Conservation (phyloP, 2,797 vertebrate species). For the Gouania willdenowi region DNA sequence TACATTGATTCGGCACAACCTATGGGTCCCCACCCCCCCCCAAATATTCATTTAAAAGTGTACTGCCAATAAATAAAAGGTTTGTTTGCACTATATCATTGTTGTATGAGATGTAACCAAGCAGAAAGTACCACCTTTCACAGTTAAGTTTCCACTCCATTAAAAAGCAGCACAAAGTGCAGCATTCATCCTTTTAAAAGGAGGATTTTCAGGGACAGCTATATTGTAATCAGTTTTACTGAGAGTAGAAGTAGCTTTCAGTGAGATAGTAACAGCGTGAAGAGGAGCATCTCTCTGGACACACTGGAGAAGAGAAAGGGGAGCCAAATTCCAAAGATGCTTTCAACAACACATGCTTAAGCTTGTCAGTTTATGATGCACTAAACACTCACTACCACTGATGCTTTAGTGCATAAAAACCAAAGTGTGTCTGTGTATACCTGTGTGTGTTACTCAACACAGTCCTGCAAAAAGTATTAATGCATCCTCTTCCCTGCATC, state of each 20-base stretch:
- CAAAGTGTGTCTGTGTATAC: constrained; percentile 1
- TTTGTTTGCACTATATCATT: too few relatives aligned
- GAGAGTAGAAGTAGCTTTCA: constrained; percentile 26
- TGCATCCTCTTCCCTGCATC: constrained; percentile 24
- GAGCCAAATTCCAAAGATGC: constrained; percentile 70
- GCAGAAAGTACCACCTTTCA: too few relatives aligned
- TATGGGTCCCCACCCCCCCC: too few relatives aligned
- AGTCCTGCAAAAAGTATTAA: constrained; percentile 10
- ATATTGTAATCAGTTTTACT: constrained; percentile 41
- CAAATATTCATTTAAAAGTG: too few relatives aligned
- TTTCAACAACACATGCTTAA: constrained; percentile 57
- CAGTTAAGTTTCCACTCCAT: too few relatives aligned
- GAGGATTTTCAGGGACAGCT: constrained; percentile 17
- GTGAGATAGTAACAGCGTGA: constrained; percentile 26
- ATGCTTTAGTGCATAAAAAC: constrained; percentile 29
- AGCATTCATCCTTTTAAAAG: constrained; percentile 15
- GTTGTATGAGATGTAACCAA: too few relatives aligned
- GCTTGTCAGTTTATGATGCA: constrained; percentile 47
- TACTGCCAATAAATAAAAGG: too few relatives aligned
- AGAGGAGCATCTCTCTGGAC: constrained; percentile 27
- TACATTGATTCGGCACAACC: too few relatives aligned
- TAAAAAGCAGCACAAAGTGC: constrained; percentile 37
- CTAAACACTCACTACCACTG: constrained; percentile 38
- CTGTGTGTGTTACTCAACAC: constrained; percentile 32
- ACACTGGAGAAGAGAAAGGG: constrained; percentile 11